Evolutionary conservation across 1,140 invertebrate species (phyloP), one percentile per base, ranked within the genome.

Genomic region (Ooceraea biroi): DNA sequence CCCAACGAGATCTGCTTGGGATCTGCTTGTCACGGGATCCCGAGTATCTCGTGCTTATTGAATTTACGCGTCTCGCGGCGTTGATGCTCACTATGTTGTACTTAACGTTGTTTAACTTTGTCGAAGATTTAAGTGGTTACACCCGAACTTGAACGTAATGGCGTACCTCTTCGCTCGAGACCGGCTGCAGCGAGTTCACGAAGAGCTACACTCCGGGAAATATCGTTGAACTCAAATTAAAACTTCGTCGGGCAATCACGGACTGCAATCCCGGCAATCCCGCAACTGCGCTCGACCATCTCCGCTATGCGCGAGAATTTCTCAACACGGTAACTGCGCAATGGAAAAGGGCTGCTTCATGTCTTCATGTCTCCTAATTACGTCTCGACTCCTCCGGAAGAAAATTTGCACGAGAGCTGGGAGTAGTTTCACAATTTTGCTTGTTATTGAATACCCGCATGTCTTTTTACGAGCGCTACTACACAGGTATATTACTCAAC

Each of bases 101-200:
- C 66, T 74, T 61, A 58, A 41, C 17, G 76, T 55, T 27, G 52
- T 69, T 80, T 52, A 69, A 80, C 65, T 80, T 71, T 11, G 52
- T 57, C 41, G 48, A 77, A 80, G 50, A 80, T 80, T 80, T 80
- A 80, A 80, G 36, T 78, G 63, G 48, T 69, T 78, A 69, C 50
- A 80, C 50, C 25, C 41, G 5, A 78, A 80, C 48, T 78, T 8
- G 36, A 50, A 44, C 12, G 76, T 69, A 78, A 78, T 78, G 48
- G 36, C 36, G 36, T 44, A 68, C 50, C 52, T 36, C 36, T 46
- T 55, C 36, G 50, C 12, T 17, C 14, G 44, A 17, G 22, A 30
- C 48, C 14, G 50, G 3, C 17, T 57, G 55, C n/a, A n/a, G n/a
- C 48, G 50, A 57, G n/a, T 48, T 55, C 22, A 55, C 19, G 44